These are phyloP conservation scores for Thinocorus orbignyianus DNA, from an alignment of 2,113 vertebrate species.

Conservation along the genomic window DNA sequence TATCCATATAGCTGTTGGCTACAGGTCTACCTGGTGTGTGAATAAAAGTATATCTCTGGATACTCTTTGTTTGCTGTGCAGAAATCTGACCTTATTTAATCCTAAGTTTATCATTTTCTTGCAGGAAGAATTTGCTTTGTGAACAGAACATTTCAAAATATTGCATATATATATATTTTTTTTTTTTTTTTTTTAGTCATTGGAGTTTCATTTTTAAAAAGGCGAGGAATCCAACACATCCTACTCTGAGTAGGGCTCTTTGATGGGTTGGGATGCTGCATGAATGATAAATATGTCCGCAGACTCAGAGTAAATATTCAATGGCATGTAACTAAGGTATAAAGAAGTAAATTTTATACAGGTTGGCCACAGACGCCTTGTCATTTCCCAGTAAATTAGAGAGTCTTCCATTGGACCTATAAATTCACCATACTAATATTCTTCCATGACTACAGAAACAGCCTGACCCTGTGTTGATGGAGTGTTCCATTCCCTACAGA, in stretches of 20 bases:
- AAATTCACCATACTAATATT: constrained; percentile 49
- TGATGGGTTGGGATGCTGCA: constrained; percentile 54
- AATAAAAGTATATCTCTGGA: neutral
- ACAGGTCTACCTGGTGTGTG: neutral
- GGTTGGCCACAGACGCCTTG: constrained; percentile 64
- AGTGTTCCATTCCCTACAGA: neutral
- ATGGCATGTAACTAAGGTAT: constrained; percentile 44
- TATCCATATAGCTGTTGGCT: neutral
- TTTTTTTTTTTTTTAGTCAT: neutral
- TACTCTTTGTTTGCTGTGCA: neutral
- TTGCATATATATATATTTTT: too few species aligned
- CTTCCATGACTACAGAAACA: constrained; percentile 54
- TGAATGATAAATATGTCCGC: constrained; percentile 53
- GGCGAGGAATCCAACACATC: constrained; percentile 54
- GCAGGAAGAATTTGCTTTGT: constrained; percentile 57
- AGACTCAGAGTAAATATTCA: constrained; percentile 68
- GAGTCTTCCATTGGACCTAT: constrained; percentile 57
- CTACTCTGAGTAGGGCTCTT: constrained; percentile 59
- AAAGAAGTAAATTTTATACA: constrained; percentile 69
- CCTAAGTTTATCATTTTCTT: constrained; percentile 28
- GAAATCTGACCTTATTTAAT: constrained; percentile 53
- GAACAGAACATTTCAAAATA: constrained; percentile 50
- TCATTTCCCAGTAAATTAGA: constrained; percentile 74
- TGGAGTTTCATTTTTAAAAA: constrained; percentile 63
- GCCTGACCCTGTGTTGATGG: constrained; percentile 25